These are phyloP conservation scores for Ophonus ardosiacus DNA, from an alignment of 2,888 invertebrate genomes.

Conservation along the genomic window DNA sequence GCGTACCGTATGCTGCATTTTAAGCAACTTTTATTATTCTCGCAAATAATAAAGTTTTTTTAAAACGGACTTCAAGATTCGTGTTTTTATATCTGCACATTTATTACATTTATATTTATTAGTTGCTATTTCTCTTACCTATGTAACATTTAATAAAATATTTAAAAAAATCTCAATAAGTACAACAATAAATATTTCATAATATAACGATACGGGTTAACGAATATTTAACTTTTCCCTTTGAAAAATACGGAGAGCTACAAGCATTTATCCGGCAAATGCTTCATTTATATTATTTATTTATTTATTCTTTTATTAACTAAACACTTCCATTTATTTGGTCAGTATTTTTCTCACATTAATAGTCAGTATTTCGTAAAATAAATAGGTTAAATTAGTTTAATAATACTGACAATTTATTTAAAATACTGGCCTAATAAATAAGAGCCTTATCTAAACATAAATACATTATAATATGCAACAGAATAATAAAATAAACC, in stretches of 20 bases:
- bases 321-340: too few relatives aligned
- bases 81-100: constrained; percentile 54
- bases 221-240: constrained; percentile 7
- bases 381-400: too few relatives aligned
- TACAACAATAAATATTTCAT: constrained; percentile 54
- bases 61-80: constrained; percentile 7
- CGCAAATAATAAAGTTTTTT: constrained; percentile 1
- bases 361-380: too few relatives aligned
- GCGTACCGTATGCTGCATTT: too few relatives aligned
- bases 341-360: too few relatives aligned
- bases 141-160: constrained; percentile 61
- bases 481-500: not conserved
- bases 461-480: not conserved
- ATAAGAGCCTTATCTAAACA: not conserved
- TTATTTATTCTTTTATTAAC: not conserved
- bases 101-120: constrained; percentile 56
- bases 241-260: constrained; percentile 11
- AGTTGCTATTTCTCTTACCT: constrained; percentile 50
- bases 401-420: too few relatives aligned
- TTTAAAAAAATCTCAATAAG: constrained; percentile 47
- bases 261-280: constrained; percentile 38
- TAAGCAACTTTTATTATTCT: not conserved
- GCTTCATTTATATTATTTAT: constrained; percentile 15
- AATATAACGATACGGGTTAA: constrained; percentile 46
- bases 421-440: too few relatives aligned